A percentile compares a stretch with the other conserved stretches of the same genome.
phyloP scores from a whole-genome alignment of 2,888 invertebrate species.

The Polyommatus icarus region DNA sequence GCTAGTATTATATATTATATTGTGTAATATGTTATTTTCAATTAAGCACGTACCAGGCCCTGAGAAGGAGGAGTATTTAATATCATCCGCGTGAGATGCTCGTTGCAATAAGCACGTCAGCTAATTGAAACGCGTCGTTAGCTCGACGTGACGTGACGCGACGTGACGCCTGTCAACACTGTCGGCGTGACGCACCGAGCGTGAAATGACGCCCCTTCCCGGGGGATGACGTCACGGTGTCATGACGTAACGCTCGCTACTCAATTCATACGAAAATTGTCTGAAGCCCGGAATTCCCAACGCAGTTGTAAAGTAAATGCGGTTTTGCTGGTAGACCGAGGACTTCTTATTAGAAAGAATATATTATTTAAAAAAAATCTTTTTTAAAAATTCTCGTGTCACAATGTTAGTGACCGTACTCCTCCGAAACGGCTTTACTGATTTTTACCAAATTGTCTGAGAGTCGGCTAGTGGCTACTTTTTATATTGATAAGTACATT shows the following conservation, averaged over 20 bases:
- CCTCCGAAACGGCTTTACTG: too few species aligned
- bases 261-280: constrained; percentile 8
- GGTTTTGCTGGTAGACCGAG: background rate
- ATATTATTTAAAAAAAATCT: too few species aligned
- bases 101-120: background rate
- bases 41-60: background rate
- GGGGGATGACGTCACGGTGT: constrained; percentile 1
- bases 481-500: too few species aligned
- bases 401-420: too few species aligned
- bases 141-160: background rate
- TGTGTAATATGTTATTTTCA: background rate
- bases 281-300: background rate
- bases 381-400: too few species aligned
- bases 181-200: background rate
- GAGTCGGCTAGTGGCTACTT: too few species aligned
- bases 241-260: background rate
- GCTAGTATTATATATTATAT: too few species aligned
- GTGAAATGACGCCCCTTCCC: constrained; percentile 7
- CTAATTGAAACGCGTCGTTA: background rate
- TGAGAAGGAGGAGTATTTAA: background rate
- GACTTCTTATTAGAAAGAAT: background rate
- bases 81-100: background rate
- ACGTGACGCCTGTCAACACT: background rate
- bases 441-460: too few species aligned
- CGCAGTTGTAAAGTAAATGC: constrained; percentile 11